Evolutionary conservation across 2,113 vertebrate genomes (phyloP), one percentile per base, ranked within the genome.

Genomic region (Vulpes vulpes): DNA sequence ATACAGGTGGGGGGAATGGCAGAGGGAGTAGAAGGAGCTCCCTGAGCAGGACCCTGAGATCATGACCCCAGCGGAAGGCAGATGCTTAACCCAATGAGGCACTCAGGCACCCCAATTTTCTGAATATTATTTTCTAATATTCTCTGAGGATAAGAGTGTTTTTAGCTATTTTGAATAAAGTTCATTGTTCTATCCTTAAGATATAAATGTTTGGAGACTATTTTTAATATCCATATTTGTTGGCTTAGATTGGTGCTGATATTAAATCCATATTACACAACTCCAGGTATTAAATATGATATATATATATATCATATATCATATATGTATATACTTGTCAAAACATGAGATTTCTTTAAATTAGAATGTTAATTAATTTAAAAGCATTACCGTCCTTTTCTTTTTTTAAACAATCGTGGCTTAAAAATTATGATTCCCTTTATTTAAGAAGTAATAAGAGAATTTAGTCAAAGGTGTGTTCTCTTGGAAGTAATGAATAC

Each of bases 301-400:
- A 60, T 79, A 43, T 32, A 38, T 38, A 43, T 43, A 43, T 43
- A 43, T 43, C 43, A 43, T 43, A 43, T 43, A 43, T 43, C 43
- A 43, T 43, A 43, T 62, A 23, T 62, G 6, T 49, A 55, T 32
- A 11, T 30, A 62, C 23, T 59, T 79, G 9, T 78, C 92, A 71
- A 88, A 95, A 59, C 2, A 64, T 62, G 23, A 96, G 15, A 67
- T 49, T 89, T 95, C 64, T 65, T 25, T 84, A 79, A 22, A 79
- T 22, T 80, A 62, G 83, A 96, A 22, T 84, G 8, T 11, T 85
- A 88, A 83, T 86, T 92, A 43, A 43, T 57, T 95, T 91, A 51
- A 92, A 86, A 25, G 2, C 30, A 49, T 27, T 8, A 74, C 1
- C 11, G 3, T 49, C 27, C 32, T 53, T 64, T 71, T 30, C 15